Percentiles rank a stretch among this genome's conserved stretches.
These are phyloP conservation scores for Formica exsecta DNA, from an alignment of 1,140 invertebrate genomes.

Conservation along the genomic window DNA sequence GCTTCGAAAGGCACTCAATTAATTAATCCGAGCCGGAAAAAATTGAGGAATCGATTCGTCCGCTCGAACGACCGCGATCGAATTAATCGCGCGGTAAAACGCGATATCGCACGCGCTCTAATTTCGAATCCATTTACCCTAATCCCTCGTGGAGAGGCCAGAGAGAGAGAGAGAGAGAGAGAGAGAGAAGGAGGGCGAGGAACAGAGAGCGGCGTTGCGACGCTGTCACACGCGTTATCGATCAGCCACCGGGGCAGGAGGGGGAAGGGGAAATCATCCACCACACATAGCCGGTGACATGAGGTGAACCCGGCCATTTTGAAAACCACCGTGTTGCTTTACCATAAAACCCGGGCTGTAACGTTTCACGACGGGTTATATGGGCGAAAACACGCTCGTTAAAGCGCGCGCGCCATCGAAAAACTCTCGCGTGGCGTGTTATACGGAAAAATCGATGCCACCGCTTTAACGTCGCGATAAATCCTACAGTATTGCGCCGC, in stretches of 20 bases:
- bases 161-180: conserved; percentile 22
- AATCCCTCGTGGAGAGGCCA: conserved; percentile 37
- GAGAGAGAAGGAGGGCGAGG: conserved; percentile 4
- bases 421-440: conserved; percentile 51
- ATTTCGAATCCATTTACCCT: conserved; percentile 62
- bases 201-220: conserved; percentile 31
- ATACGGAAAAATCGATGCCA: conserved; percentile 57
- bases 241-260: neutral
- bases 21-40: conserved; percentile 13
- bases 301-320: conserved; percentile 63
- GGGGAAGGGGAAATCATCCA: neutral
- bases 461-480: conserved; percentile 62
- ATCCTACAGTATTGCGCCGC: conserved; percentile 53
- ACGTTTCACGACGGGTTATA: conserved; percentile 61
- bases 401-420: conserved; percentile 58
- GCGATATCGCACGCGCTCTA: conserved; percentile 57
- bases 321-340: conserved; percentile 64
- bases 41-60: conserved; percentile 52
- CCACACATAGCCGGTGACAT: conserved; percentile 54
- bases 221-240: conserved; percentile 58
- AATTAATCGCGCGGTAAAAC: conserved; percentile 61
- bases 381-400: conserved; percentile 62
- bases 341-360: conserved; percentile 59
- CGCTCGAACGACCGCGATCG: conserved; percentile 40
- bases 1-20: neutral